phyloP scores from a whole-genome alignment of 2,113 vertebrate species.

The Brachyhypopomus occidentalis region DNA sequence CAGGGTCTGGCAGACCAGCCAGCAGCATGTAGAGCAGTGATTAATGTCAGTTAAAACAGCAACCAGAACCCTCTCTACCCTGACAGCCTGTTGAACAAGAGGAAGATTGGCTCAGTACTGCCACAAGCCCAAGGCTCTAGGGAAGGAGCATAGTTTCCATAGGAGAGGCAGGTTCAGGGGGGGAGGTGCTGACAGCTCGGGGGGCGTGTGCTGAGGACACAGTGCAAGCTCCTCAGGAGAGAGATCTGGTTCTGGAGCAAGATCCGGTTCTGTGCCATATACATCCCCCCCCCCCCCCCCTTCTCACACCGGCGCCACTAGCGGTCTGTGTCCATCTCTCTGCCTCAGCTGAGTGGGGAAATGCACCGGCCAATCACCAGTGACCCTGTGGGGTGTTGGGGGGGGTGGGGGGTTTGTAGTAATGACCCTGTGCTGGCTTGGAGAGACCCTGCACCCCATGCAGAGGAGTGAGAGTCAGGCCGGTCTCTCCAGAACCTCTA shows the following conservation, averaged over 20 bases:
- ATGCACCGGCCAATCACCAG: slow-evolving; percentile 46
- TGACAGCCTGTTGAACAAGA: neutral
- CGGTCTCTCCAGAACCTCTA: slow-evolving; percentile 6
- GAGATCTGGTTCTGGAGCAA: slow-evolving; percentile 22
- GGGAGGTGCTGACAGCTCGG: slow-evolving; percentile 20
- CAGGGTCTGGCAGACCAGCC: neutral
- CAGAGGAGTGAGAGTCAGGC: slow-evolving; percentile 27
- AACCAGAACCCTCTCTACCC: neutral
- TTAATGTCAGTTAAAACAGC: slow-evolving; percentile 1
- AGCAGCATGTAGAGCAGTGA: neutral
- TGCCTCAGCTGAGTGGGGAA: slow-evolving; percentile 41
- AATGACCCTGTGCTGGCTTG: slow-evolving; percentile 38
- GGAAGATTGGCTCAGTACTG: neutral
- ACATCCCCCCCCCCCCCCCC: slow-evolving; percentile 7
- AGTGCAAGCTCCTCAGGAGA: slow-evolving; percentile 13
- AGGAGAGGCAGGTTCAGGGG: neutral
- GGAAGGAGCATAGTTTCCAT: neutral
- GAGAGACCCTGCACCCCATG: slow-evolving; percentile 42
- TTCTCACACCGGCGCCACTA: neutral
- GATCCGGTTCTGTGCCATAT: slow-evolving; percentile 34
- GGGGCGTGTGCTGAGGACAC: slow-evolving; percentile 15
- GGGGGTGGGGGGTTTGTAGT: slow-evolving; percentile 42
- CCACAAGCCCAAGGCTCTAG: neutral
- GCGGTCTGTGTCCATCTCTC: neutral
- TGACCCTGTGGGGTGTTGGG: slow-evolving; percentile 42